These are phyloP conservation scores for Atta cephalotes DNA, from an alignment of 1,140 invertebrate species.

Conservation along the genomic window DNA sequence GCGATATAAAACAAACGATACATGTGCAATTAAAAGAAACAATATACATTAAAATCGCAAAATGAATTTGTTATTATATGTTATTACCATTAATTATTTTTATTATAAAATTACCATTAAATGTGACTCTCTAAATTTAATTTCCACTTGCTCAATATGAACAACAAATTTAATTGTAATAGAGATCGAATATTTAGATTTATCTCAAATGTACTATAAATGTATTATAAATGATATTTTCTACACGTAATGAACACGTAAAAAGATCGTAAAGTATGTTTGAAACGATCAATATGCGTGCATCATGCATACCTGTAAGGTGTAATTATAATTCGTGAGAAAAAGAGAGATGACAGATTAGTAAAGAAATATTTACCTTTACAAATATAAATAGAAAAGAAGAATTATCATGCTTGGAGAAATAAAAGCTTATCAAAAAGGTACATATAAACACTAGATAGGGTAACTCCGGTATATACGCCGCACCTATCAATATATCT, in stretches of 20 bases:
- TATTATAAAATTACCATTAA: neutral
- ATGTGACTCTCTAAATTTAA: neutral
- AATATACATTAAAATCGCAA: neutral
- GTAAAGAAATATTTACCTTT: slow-evolving; percentile 1
- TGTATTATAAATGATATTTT: neutral
- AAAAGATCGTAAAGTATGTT: neutral
- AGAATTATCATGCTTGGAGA: neutral
- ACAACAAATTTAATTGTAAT: neutral
- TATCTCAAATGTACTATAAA: neutral
- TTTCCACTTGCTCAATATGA: neutral
- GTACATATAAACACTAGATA: neutral
- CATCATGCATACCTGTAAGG: too few species aligned
- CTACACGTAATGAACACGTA: neutral
- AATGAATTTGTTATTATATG: neutral
- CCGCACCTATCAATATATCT: too few species aligned
- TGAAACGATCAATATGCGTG: neutral
- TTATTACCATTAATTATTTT: neutral
- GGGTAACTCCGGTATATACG: too few species aligned
- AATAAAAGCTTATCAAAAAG: neutral
- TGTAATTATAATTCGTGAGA: slow-evolving; percentile 16
- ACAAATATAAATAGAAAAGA: neutral
- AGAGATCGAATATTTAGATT: neutral
- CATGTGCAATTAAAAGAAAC: neutral
- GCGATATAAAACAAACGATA: neutral
- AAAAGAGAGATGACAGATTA: slow-evolving; percentile 2